Base-by-base conservation (phyloP, 2,888 invertebrate species). In the Rosalia funebris region DNA sequence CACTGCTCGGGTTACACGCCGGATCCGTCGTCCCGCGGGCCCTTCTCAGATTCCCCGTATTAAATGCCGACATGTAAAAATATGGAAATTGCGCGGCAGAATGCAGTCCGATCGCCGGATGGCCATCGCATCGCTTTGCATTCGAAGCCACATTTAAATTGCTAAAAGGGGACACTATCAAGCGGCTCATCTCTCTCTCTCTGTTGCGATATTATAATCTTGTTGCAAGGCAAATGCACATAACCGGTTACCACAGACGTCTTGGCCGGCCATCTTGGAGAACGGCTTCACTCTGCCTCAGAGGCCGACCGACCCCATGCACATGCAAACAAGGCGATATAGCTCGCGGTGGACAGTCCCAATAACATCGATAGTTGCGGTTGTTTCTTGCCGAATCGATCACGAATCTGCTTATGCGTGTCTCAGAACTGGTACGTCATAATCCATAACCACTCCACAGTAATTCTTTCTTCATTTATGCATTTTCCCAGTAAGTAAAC, bases 91-190 rank as follows among this genome's bases (percentile, higher is more conserved):
- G 71, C 63, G 60, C 66, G 67, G 65, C 67, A 75, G 73, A 75
- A 76, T 75, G 75, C 74, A 68, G 73, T 70, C 71, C 70, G 72
- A 70, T 71, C 71, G 68, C 71, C 65, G 71, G 75, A 74, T 71
- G 71, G 73, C 71, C 73, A 73, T 73, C 71, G 72, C 74, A 75
- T 75, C 77, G 79, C 73, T 79, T 81, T 80, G 79, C 80, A 81
- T 81, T 79, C 76, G 77, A 77, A 76, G 74, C 77, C 75, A 77
- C 79, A 81, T 82, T 82, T 82, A 81, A 81, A 82, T 82, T 81
- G 82, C 82, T 81, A 81, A 81, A 81, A 80, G 78, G 79, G 79
- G 78, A 80, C 80, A 80, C 79, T 80, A 80, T 80, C 80, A 70
- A 72, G 70, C 71, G 73, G 75, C 75, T 71, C 76, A 78, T 79